phyloP scores from a whole-genome alignment of 1,140 invertebrate genomes.

The Pachypeltis micranthus region DNA sequence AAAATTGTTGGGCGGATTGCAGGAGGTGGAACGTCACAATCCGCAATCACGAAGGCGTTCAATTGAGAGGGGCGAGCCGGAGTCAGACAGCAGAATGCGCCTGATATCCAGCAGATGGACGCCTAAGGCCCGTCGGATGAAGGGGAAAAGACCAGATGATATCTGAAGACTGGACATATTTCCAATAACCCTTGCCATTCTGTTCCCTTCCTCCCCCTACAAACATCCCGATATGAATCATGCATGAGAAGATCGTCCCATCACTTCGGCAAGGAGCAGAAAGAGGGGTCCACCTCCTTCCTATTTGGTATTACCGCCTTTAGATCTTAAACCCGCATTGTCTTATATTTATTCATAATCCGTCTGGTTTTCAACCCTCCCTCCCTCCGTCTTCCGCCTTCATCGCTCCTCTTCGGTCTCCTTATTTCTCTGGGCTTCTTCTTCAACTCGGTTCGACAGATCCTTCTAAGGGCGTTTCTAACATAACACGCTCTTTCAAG shows the following conservation, averaged over 20 bases:
- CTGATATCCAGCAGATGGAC: too few relatives aligned
- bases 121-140: too few relatives aligned
- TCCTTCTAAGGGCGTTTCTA: too few relatives aligned
- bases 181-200: slow-evolving; percentile 9
- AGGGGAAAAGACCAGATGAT: slow-evolving; percentile 5
- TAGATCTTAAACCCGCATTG: slow-evolving; percentile 3
- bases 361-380: not conserved
- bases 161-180: slow-evolving; percentile 4
- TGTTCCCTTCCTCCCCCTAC: slow-evolving; percentile 3
- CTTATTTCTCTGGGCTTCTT: too few relatives aligned
- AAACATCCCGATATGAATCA: slow-evolving; percentile 9
- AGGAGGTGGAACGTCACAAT: too few relatives aligned
- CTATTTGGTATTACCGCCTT: slow-evolving; percentile 9
- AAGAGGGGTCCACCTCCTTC: not conserved
- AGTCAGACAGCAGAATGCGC: too few relatives aligned
- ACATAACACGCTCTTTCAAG: too few relatives aligned
- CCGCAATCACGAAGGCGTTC: too few relatives aligned
- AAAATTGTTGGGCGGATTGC: too few relatives aligned
- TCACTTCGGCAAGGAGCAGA: too few relatives aligned
- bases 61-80: too few relatives aligned
- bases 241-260: slow-evolving; percentile 5
- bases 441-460: too few relatives aligned
- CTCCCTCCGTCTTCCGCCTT: not conserved
- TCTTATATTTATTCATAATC: slow-evolving; percentile 8
- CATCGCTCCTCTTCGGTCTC: not conserved